Evolutionary conservation across 1,140 invertebrate genomes (phyloP).

Genomic region (Nymphalis io): DNA sequence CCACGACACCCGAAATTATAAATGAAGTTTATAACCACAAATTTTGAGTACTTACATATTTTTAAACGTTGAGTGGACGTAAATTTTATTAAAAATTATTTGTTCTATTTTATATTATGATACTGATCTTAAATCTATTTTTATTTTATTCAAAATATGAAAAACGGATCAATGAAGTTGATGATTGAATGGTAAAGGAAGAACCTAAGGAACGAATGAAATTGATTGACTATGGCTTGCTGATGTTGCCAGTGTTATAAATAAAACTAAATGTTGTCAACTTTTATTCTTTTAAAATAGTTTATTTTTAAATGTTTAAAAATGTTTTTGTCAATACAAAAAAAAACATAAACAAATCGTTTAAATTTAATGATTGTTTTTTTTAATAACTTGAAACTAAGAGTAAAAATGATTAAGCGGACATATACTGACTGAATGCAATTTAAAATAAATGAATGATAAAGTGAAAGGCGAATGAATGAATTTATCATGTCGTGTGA

Average conservation of each 20-base stretch:
- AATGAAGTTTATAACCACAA: conserved; percentile 44
- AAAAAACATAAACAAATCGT: no score
- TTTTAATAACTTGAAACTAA: no score
- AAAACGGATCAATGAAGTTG: conserved; percentile 69
- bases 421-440: not conserved
- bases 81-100: conserved; percentile 42
- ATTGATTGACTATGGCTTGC: conserved; percentile 24
- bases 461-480: conserved; percentile 41
- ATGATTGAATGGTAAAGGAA: conserved; percentile 61
- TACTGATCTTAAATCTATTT: conserved; percentile 37
- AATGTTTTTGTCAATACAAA: not conserved
- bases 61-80: conserved; percentile 37
- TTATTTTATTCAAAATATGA: conserved; percentile 51
- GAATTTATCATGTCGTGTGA: conserved; percentile 15
- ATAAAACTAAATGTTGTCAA: conserved; percentile 9
- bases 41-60: conserved; percentile 59
- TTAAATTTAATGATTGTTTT: no score
- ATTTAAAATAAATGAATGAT: conserved; percentile 9
- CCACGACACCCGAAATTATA: conserved; percentile 58
- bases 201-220: conserved; percentile 47
- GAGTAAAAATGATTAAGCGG: not conserved
- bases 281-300: not conserved
- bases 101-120: conserved; percentile 33
- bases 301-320: not conserved
- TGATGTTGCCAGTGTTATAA: conserved; percentile 42